A percentile compares a stretch with the other conserved stretches of the same genome.
Conservation (phyloP, 92 coral and sea anemone species). For the Zoanthus gigantus region DNA sequence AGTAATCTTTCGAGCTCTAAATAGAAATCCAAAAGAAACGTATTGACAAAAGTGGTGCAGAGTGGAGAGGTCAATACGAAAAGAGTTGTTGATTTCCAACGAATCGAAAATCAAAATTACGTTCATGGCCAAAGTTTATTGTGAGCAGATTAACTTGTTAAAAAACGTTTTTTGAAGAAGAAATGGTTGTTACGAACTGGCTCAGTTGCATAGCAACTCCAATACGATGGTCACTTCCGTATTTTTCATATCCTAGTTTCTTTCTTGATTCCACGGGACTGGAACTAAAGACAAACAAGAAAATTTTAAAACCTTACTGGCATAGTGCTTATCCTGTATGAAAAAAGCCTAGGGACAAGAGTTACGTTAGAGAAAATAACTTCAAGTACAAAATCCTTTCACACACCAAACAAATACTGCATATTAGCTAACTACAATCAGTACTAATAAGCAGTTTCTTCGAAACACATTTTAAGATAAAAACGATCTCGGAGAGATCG, state of each 20-base stretch:
- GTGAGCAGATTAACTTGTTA: background rate
- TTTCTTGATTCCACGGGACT: constrained; percentile 40
- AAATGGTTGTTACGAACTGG: background rate
- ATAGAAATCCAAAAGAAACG: too few species aligned
- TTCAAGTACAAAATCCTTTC: too few species aligned
- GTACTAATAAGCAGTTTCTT: too few species aligned
- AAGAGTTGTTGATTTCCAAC: background rate
- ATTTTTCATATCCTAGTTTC: constrained; percentile 34
- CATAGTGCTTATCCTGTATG: background rate
- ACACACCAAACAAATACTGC: too few species aligned
- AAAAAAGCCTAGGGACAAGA: background rate
- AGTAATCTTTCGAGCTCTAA: too few species aligned
- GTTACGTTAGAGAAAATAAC: background rate
- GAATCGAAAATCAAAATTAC: background rate
- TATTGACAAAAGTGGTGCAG: too few species aligned
- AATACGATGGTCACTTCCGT: background rate
- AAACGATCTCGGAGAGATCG: too few species aligned
- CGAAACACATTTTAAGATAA: too few species aligned
- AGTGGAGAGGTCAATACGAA: too few species aligned
- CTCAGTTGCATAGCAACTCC: background rate
- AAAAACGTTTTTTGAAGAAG: background rate
- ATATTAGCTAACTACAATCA: too few species aligned
- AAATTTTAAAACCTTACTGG: background rate
- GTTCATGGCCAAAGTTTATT: background rate
- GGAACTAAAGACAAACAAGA: background rate